phyloP scores from a whole-genome alignment of 2,888 invertebrate species.

The Lottia gigantea region DNA sequence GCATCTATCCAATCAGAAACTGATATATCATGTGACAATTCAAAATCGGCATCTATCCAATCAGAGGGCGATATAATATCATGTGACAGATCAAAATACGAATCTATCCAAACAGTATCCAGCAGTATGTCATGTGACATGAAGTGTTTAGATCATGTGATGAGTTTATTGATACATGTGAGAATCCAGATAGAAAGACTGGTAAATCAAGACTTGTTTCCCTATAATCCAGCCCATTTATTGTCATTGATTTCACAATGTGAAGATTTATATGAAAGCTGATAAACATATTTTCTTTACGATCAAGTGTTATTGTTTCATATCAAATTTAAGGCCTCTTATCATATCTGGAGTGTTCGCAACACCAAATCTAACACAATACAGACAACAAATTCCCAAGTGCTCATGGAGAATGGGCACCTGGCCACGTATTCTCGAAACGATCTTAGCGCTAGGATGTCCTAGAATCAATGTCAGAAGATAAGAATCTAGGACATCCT shows the following conservation, averaged over 20 bases:
- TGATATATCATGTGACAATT: background rate
- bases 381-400: no score
- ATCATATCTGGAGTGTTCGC: no score
- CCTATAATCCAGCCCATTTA: slow-evolving; percentile 38
- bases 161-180: slow-evolving; percentile 38
- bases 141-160: slow-evolving; percentile 22
- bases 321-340: no score
- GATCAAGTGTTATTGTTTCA: no score
- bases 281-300: background rate
- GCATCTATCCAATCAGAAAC: background rate
- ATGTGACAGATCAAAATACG: background rate
- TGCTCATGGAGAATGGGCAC: no score
- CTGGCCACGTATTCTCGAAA: no score
- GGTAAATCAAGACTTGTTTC: slow-evolving; percentile 26
- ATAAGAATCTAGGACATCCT: no score
- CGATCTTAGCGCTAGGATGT: no score
- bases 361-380: no score
- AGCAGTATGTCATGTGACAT: slow-evolving; percentile 1
- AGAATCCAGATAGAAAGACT: slow-evolving; percentile 38
- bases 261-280: slow-evolving; percentile 36
- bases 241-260: slow-evolving; percentile 30
- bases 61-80: background rate
- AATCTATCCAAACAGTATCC: background rate
- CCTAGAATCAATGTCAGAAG: no score
- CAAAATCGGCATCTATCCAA: background rate